A percentile compares a stretch with the other conserved stretches of the same genome.
Conservation (phyloP, 2,888 invertebrate species). For the Acronicta aceris region DNA sequence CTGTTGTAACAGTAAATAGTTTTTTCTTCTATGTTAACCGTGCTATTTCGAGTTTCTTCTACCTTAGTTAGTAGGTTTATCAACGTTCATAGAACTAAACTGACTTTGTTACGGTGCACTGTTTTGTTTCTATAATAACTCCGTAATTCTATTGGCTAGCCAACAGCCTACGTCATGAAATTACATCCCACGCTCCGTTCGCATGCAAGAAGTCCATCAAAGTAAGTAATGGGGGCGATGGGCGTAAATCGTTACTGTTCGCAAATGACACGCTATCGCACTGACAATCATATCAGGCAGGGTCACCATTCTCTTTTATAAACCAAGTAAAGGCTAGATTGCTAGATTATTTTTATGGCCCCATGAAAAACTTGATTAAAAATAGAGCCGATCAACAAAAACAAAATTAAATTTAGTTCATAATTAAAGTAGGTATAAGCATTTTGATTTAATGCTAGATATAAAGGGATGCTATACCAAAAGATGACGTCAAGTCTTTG, state of each 20-base stretch:
- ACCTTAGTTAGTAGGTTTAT: too few species aligned
- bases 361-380: too few species aligned
- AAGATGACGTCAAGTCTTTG: too few species aligned
- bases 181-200: constrained; percentile 25
- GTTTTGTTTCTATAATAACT: constrained; percentile 28
- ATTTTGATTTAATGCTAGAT: too few species aligned
- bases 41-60: too few species aligned
- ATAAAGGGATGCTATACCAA: too few species aligned
- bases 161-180: constrained; percentile 30
- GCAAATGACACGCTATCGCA: constrained; percentile 33
- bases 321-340: not conserved
- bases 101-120: constrained; percentile 18
- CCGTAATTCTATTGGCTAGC: constrained; percentile 28
- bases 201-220: constrained; percentile 48
- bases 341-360: too few species aligned
- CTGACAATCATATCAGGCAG: constrained; percentile 21
- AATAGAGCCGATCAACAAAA: too few species aligned
- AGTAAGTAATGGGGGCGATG: constrained; percentile 39
- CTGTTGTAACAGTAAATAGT: too few species aligned
- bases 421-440: too few species aligned
- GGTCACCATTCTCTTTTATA: constrained; percentile 16
- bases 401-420: too few species aligned
- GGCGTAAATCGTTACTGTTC: constrained; percentile 43
- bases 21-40: too few species aligned
- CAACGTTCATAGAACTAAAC: not conserved